Evolutionary conservation across 2,113 vertebrate genomes (phyloP).

Genomic region (Siphamia tubifer): DNA sequence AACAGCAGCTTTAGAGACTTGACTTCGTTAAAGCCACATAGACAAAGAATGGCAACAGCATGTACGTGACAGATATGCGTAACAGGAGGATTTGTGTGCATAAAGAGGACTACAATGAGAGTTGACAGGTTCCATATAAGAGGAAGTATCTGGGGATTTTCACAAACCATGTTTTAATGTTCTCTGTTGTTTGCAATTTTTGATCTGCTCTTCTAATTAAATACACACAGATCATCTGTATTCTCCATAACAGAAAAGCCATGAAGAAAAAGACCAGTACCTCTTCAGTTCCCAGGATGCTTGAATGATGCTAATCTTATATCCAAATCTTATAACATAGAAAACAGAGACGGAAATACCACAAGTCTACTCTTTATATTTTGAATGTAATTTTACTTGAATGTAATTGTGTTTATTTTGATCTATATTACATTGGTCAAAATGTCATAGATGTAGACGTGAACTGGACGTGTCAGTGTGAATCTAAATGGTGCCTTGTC

Average conservation of each 20-base stretch:
- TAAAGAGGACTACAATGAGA: neutral
- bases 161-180: neutral
- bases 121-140: conserved; percentile 19
- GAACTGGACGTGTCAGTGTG: too few species aligned
- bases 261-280: neutral
- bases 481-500: too few species aligned
- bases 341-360: too few species aligned
- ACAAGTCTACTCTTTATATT: too few species aligned
- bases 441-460: too few species aligned
- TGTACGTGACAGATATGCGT: conserved; percentile 26
- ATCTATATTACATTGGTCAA: too few species aligned
- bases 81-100: neutral
- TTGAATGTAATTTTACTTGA: too few species aligned
- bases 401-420: too few species aligned
- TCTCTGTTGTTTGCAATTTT: neutral
- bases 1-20: conserved; percentile 35
- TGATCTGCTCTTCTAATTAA: neutral
- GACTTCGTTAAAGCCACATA: conserved; percentile 29
- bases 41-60: conserved; percentile 34
- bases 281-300: too few species aligned
- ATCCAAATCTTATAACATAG: too few species aligned
- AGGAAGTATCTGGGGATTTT: conserved; percentile 6
- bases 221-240: neutral
- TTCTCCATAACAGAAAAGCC: neutral
- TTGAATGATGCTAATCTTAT: too few species aligned